Conservation (phyloP, 1,140 invertebrate species). For the Procambarus clarkii region DNA sequence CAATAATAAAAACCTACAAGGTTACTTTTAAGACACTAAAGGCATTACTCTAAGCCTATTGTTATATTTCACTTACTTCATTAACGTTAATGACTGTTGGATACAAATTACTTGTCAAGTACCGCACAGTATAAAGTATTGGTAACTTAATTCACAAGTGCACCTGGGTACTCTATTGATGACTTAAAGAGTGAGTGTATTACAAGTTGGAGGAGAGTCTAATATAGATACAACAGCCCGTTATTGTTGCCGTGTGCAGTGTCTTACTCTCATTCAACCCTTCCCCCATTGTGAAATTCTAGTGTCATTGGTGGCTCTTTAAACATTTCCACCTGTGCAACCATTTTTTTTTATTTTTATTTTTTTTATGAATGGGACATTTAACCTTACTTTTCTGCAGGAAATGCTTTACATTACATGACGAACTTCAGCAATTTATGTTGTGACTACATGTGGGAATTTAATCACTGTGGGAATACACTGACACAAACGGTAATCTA, state of each 20-base stretch:
- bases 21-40: constrained; percentile 31
- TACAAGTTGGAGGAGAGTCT: no score
- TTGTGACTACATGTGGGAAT: not conserved
- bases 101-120: not conserved
- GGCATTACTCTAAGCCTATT: constrained; percentile 16
- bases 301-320: not conserved
- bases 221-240: no score
- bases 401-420: not conserved
- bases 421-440: not conserved
- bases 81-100: not conserved
- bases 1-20: constrained; percentile 34
- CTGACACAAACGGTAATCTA: constrained; percentile 30
- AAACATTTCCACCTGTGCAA: not conserved
- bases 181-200: not conserved
- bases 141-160: constrained; percentile 7
- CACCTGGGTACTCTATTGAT: constrained; percentile 21
- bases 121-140: not conserved
- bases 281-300: not conserved
- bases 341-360: not conserved
- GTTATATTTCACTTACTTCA: not conserved
- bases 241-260: no score
- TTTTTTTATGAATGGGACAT: not conserved
- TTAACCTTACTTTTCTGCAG: not conserved
- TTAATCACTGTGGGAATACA: not conserved
- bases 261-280: no score